These are phyloP conservation scores for Silurus lanzhouensis DNA, from an alignment of 2,797 vertebrate genomes.

Conservation along the genomic window DNA sequence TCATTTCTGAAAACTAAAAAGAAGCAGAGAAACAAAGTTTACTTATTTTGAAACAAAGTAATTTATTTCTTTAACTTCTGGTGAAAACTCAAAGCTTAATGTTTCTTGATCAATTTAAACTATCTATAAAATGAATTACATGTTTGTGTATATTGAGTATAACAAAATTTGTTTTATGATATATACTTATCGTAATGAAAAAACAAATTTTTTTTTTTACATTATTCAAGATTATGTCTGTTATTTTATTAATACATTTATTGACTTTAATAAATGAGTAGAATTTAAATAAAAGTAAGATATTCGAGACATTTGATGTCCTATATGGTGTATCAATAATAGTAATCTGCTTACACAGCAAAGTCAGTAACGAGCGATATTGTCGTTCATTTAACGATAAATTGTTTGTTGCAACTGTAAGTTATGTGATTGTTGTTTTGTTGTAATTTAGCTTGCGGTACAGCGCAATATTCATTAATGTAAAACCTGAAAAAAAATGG, in stretches of 20 bases:
- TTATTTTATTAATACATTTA: neutral
- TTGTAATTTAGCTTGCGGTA: neutral
- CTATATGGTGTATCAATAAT: neutral
- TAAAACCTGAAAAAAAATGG: neutral
- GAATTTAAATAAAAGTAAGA: neutral
- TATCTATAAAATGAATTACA: neutral
- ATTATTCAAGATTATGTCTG: neutral
- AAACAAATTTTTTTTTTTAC: neutral
- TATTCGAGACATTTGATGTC: neutral
- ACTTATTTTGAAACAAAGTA: neutral
- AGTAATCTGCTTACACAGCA: conserved; percentile 2
- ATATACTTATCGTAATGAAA: too few species aligned
- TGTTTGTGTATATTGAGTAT: neutral
- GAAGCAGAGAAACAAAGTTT: too few species aligned
- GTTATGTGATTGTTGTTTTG: neutral
- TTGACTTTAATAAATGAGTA: neutral
- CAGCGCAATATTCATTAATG: neutral
- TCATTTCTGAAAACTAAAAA: neutral
- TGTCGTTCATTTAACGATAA: neutral
- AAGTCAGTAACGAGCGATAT: neutral
- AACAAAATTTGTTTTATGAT: too few species aligned
- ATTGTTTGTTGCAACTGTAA: neutral
- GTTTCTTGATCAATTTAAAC: neutral
- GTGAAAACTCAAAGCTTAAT: conserved; percentile 24
- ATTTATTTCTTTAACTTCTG: neutral